A percentile compares a stretch with the other conserved stretches of the same genome.
Evolutionary conservation across 1,140 invertebrate genomes (phyloP).

Genomic region (Musca vetustissima): DNA sequence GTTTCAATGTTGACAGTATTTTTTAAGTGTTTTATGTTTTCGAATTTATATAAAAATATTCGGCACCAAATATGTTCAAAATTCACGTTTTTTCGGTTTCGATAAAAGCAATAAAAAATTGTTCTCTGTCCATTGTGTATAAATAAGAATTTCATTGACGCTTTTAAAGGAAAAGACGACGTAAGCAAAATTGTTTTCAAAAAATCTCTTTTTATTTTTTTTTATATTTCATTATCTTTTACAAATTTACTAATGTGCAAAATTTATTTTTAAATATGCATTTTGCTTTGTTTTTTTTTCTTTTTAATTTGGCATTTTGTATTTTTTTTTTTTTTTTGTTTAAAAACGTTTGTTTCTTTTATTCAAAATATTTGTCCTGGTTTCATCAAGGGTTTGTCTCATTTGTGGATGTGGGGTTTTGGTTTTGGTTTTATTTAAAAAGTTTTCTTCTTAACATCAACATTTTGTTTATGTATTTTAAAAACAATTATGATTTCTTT

Average conservation of each 20-base stretch:
- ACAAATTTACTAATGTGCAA: conserved; percentile 24
- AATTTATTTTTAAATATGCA: neutral
- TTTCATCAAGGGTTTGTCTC: neutral
- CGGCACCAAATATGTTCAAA: too few species aligned
- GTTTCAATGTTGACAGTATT: too few species aligned
- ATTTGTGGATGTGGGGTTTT: neutral
- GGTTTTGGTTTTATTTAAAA: neutral
- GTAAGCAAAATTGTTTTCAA: neutral
- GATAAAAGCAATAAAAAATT: too few species aligned
- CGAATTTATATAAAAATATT: too few species aligned
- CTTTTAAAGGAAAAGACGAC: too few species aligned
- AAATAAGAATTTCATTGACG: too few species aligned
- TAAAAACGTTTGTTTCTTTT: neutral
- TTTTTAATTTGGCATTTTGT: neutral
- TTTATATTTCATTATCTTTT: conserved; percentile 20
- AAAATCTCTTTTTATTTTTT: neutral
- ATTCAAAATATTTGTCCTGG: conserved; percentile 2
- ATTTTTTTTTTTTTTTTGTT: conserved; percentile 7
- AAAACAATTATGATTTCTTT: too few species aligned
- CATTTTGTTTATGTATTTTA: neutral
- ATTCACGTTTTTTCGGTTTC: too few species aligned
- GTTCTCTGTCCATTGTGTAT: too few species aligned
- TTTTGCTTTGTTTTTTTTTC: conserved; percentile 4
- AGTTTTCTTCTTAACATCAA: conserved; percentile 2
- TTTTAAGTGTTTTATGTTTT: too few species aligned